phyloP scores from a whole-genome alignment of 2,797 vertebrate species.

The Helarctos malayanus region DNA sequence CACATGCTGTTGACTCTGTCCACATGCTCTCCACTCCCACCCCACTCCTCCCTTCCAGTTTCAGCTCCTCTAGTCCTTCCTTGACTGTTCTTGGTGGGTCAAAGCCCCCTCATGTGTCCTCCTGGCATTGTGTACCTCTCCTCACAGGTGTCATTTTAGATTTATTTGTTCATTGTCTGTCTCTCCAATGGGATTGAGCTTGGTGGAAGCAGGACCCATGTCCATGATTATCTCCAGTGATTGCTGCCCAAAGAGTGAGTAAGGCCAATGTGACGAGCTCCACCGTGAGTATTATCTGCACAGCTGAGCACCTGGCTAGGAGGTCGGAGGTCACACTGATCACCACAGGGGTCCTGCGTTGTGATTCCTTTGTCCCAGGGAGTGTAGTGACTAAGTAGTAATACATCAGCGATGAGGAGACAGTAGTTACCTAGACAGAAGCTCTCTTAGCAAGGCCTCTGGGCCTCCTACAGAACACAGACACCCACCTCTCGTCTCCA shows the following conservation, averaged over 20 bases:
- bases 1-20: fast-evolving
- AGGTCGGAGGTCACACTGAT: neutral
- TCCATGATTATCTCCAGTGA: neutral
- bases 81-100: neutral
- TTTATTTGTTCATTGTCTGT: neutral
- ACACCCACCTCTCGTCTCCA: neutral
- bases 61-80: neutral
- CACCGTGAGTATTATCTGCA: neutral
- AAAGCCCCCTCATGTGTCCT: neutral
- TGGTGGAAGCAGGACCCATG: neutral
- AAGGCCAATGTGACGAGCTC: neutral
- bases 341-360: fast-evolving
- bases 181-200: neutral
- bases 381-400: too few species aligned
- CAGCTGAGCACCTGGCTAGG: neutral
- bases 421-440: neutral
- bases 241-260: neutral
- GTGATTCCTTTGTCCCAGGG: neutral
- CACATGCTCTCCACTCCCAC: neutral
- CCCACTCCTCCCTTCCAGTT: neutral
- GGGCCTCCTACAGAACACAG: fast-evolving
- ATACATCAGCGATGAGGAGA: neutral
- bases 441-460: neutral
- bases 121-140: neutral
- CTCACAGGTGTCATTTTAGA: neutral